Evolutionary conservation across 2,797 vertebrate species (phyloP).

Genomic region (Chrysolophus pictus): DNA sequence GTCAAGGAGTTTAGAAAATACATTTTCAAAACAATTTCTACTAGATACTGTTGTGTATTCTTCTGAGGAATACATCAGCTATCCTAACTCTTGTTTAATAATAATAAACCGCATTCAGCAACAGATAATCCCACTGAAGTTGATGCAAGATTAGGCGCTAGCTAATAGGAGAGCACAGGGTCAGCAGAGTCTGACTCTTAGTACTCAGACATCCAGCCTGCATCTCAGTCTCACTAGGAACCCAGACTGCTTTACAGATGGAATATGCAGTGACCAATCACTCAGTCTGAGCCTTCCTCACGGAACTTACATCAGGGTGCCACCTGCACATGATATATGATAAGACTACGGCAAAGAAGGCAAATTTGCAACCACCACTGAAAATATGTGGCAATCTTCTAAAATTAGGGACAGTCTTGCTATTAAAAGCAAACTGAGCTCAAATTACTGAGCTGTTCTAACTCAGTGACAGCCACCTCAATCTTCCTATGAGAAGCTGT

Average conservation of each 20-base stretch:
- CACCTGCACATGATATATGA: background rate
- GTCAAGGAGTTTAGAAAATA: background rate
- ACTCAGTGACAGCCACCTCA: slow-evolving; percentile 33
- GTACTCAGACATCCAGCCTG: background rate
- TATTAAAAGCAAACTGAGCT: slow-evolving; percentile 47
- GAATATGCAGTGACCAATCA: slow-evolving; percentile 19
- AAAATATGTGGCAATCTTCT: slow-evolving; percentile 39
- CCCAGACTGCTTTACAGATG: background rate
- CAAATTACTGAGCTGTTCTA: background rate
- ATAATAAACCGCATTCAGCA: background rate
- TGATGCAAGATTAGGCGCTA: background rate
- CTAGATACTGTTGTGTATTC: background rate
- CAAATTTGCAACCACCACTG: slow-evolving; percentile 25
- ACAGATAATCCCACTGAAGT: background rate
- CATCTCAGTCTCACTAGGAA: slow-evolving; percentile 15
- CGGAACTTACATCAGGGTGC: slow-evolving; percentile 2
- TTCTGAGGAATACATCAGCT: background rate
- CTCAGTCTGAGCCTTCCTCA: background rate
- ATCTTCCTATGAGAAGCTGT: slow-evolving; percentile 24
- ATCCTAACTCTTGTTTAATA: background rate
- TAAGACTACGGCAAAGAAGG: slow-evolving; percentile 24
- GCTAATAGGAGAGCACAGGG: background rate
- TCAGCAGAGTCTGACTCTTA: background rate
- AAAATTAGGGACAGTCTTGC: slow-evolving; percentile 23
- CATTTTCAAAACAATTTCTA: background rate